phyloP scores from a whole-genome alignment of 2,888 invertebrate genomes.

The Nephrotoma appendiculata region DNA sequence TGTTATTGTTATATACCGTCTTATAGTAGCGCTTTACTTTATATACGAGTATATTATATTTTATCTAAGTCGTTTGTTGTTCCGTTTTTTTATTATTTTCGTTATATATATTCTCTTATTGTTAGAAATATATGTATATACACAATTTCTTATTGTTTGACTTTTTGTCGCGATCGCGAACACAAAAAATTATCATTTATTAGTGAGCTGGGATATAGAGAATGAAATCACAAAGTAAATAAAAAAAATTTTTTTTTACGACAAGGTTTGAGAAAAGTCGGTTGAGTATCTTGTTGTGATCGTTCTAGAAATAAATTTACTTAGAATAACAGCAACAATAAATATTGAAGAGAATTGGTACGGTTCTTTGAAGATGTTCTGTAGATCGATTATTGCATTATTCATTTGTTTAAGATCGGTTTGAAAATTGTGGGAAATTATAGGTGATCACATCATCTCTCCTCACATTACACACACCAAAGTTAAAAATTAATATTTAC shows the following conservation, averaged over 20 bases:
- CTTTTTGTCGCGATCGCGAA: neutral
- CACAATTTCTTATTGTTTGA: neutral
- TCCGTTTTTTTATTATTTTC: neutral
- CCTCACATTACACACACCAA: neutral
- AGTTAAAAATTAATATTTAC: no score
- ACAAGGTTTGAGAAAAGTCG: neutral
- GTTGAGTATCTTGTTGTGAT: neutral
- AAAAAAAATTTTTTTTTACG: neutral
- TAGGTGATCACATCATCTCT: neutral
- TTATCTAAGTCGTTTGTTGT: neutral
- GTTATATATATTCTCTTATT: neutral
- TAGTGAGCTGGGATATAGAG: neutral
- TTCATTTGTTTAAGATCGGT: neutral
- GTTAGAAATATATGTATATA: neutral
- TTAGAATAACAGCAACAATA: neutral
- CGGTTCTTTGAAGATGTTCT: neutral
- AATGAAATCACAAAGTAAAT: neutral
- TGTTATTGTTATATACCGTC: neutral
- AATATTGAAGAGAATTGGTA: neutral
- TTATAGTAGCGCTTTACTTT: neutral
- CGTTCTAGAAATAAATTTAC: neutral
- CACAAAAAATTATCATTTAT: neutral
- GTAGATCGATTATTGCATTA: neutral
- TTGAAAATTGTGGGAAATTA: neutral
- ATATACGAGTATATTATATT: neutral